Evolutionary conservation across 2,888 invertebrate genomes (phyloP).

Genomic region (Dynastes tityus): DNA sequence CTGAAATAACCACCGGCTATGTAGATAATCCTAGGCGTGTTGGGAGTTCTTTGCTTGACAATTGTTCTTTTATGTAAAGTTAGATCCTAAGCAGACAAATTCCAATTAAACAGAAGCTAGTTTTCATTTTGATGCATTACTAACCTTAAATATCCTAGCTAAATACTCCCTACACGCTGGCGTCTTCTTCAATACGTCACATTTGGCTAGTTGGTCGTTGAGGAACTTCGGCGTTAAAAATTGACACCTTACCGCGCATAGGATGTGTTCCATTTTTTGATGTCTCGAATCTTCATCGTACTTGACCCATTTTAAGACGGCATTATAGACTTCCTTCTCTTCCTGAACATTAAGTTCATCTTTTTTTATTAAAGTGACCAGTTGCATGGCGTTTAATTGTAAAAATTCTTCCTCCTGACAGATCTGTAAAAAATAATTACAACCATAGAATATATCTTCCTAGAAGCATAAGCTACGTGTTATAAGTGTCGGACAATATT

Average conservation of each 20-base stretch:
- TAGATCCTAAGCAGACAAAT: conserved; percentile 76
- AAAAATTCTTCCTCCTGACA: conserved; percentile 95
- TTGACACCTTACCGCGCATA: conserved; percentile 92
- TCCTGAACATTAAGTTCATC: conserved; percentile 94
- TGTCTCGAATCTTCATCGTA: conserved; percentile 89
- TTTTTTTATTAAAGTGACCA: conserved; percentile 87
- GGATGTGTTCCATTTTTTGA: conserved; percentile 89
- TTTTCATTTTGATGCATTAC: conserved; percentile 1
- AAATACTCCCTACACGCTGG: conserved; percentile 93
- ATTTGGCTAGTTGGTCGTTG: conserved; percentile 92
- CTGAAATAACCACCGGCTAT: conserved; percentile 92
- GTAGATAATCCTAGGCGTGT: conserved; percentile 91
- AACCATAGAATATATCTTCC: no score
- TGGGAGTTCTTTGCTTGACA: conserved; percentile 89
- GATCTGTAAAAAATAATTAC: conserved; percentile 72
- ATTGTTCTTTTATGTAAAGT: conserved; percentile 90
- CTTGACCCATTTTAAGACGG: conserved; percentile 93
- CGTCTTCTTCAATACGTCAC: conserved; percentile 88
- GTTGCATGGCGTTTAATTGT: conserved; percentile 84
- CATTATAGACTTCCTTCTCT: conserved; percentile 92
- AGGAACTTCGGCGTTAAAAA: conserved; percentile 93
- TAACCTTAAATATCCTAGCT: conserved; percentile 87
- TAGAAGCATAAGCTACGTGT: no score
- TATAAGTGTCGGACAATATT: no score
- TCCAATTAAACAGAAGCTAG: no score